phyloP scores from a whole-genome alignment of 2,113 vertebrate species.

The Lates calcarifer region DNA sequence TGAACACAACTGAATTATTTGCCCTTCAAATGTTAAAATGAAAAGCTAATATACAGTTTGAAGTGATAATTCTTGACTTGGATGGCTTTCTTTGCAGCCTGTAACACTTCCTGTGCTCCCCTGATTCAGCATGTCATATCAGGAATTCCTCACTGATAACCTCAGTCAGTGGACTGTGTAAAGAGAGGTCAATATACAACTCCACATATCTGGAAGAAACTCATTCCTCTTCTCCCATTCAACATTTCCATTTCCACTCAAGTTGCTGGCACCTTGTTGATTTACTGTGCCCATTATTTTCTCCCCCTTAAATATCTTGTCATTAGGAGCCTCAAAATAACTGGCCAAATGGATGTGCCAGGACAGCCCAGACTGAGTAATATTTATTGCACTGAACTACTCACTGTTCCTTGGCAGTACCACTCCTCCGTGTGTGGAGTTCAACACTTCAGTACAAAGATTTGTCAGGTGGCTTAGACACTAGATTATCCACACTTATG shows the following conservation, averaged over 20 bases:
- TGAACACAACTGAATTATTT: background rate
- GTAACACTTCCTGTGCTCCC: constrained; percentile 22
- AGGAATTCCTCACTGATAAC: constrained; percentile 81
- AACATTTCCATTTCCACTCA: background rate
- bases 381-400: background rate
- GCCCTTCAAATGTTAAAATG: background rate
- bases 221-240: constrained; percentile 9
- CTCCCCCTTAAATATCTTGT: background rate
- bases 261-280: constrained; percentile 1
- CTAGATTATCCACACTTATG: background rate
- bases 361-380: background rate
- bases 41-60: constrained; percentile 30
- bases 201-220: constrained; percentile 32
- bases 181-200: constrained; percentile 79
- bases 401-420: background rate
- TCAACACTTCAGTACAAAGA: no score
- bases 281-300: background rate
- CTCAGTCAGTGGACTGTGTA: constrained; percentile 52
- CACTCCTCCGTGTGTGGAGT: background rate
- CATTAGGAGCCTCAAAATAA: background rate
- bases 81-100: background rate
- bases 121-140: constrained; percentile 45
- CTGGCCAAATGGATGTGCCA: background rate
- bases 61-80: constrained; percentile 7
- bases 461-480: background rate